Evolutionary conservation across 2,113 vertebrate species (phyloP), one percentile per base, ranked within the genome.

Genomic region (Prinia subflava): DNA sequence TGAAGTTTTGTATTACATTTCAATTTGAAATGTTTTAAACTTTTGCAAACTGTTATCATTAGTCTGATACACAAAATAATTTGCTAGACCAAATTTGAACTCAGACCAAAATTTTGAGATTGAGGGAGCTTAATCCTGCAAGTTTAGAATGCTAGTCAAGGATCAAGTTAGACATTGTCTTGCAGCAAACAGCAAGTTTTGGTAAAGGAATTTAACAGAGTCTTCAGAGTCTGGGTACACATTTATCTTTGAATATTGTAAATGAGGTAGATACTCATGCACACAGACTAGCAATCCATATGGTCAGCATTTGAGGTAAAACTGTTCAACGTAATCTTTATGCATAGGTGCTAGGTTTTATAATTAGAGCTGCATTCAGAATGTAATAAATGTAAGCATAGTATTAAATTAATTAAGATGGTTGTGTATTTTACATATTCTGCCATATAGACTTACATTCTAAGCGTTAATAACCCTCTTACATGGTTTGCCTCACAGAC

Each of bases 361-460:
- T 89, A 87, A 74, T 95, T 97, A 70, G 69, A 95, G 21, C 47
- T 96, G 49, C 86, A 90, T 96, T 97, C 94, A 93, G 82, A 95
- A 91, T 88, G 71, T 83, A 94, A 92, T 74, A 94, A 91, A 96
- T 86, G 87, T 91, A 92, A 84, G 93, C 30, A 10, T 83, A 39
- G 39, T 39, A 39, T 11, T 39, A 39, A 39, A 39, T 39, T 39
- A 95, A 94, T 95, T 96, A 82, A 94, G 89, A 92, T 94, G 87
- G 77, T 90, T 97, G 73, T 96, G 78, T 94, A 89, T 95, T 97
- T 97, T 96, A 96, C 83, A 83, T 94, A 90, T 95, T 95, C 79
- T 85, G 59, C 91, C 84, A 90, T 93, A 60, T 13, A 95, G 89
- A 90, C 87, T 91, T 93, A 62, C 95, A 94, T 95, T 97, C 92